Evolutionary conservation across 2,797 vertebrate species (phyloP).

Genomic region (Gadopsis bispinosus): DNA sequence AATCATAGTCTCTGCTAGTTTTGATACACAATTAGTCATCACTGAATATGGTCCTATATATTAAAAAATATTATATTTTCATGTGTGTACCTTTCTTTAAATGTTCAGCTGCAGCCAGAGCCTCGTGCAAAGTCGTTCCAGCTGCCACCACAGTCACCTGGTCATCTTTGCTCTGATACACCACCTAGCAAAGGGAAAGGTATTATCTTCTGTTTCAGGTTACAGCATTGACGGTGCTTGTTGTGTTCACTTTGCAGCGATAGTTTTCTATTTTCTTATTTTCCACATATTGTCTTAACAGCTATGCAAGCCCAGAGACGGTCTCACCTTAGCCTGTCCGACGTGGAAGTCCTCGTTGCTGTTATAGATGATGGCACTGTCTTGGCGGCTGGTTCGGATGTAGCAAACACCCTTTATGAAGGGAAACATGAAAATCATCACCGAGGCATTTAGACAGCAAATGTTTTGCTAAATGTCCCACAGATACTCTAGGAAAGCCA

Average conservation of each 20-base stretch:
- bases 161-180: conserved; percentile 93
- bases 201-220: neutral
- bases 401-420: conserved; percentile 92
- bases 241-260: neutral
- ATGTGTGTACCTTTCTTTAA: conserved; percentile 90
- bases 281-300: neutral
- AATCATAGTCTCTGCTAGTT: neutral
- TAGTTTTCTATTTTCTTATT: neutral
- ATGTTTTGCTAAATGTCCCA: neutral
- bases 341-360: conserved; percentile 95
- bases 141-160: conserved; percentile 94
- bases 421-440: conserved; percentile 10
- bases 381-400: conserved; percentile 94
- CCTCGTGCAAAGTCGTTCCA: conserved; percentile 93
- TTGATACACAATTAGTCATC: neutral
- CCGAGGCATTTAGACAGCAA: neutral
- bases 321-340: conserved; percentile 93
- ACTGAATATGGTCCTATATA: neutral
- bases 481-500: neutral
- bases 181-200: conserved; percentile 82
- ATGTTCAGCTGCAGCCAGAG: conserved; percentile 92
- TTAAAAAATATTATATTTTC: neutral
- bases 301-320: neutral
- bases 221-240: neutral
- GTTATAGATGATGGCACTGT: conserved; percentile 91